Percentiles rank a stretch among this genome's conserved stretches.
Conservation (phyloP, 2,797 vertebrate genomes). For the Karalla daura region DNA sequence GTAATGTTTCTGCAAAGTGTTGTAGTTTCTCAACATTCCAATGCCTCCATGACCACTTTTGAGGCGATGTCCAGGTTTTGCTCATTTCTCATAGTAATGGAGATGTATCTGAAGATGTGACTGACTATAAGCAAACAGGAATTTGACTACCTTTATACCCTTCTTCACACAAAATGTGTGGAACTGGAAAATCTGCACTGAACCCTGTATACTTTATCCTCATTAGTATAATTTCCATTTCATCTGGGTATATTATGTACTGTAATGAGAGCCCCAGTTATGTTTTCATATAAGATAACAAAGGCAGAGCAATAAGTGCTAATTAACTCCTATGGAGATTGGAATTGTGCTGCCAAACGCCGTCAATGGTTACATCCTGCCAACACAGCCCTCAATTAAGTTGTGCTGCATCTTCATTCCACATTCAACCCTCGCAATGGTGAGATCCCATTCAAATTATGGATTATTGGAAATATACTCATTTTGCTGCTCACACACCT, state of each 20-base stretch:
- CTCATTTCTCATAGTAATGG: too few species aligned
- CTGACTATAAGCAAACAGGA: not conserved
- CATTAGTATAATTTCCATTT: not conserved
- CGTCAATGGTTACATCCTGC: not conserved
- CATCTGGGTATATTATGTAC: not conserved
- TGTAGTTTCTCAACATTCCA: too few species aligned
- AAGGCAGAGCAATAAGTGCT: not conserved
- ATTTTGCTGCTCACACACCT: not conserved
- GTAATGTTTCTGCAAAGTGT: too few species aligned
- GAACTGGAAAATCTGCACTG: not conserved
- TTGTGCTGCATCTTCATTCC: not conserved
- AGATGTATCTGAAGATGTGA: too few species aligned
- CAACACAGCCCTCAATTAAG: not conserved
- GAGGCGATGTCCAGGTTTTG: too few species aligned
- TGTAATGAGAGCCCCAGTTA: not conserved
- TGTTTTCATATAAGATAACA: conserved; percentile 7
- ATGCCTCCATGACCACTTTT: too few species aligned
- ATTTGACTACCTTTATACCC: not conserved
- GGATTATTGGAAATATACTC: not conserved
- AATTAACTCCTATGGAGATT: not conserved
- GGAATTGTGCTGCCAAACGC: not conserved
- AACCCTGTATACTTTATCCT: not conserved
- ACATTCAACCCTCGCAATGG: not conserved
- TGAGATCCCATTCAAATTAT: not conserved
- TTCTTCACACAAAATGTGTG: not conserved